Evolutionary conservation across 2,797 vertebrate species (phyloP), one percentile per base, ranked within the genome.

Genomic region (Rhyacichthys aspro): DNA sequence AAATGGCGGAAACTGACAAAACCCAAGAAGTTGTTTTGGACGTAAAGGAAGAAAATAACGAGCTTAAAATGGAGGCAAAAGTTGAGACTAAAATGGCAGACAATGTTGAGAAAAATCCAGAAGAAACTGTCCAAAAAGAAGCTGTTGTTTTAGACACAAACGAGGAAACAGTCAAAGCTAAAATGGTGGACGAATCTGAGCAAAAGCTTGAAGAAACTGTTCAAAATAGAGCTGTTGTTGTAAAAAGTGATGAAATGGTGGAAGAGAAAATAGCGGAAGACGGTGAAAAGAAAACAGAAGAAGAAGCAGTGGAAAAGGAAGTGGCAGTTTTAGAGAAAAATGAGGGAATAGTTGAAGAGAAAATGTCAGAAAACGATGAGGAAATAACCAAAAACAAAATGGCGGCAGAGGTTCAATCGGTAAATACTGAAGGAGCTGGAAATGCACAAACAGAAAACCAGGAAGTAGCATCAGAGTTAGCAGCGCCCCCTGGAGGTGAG

Each of bases 401-500:
- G 48, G n/a, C 66, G 1, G 32, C 14, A 8, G 14, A 7, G 3
- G 11, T 15, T n/a, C 72, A 63, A 49, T 28, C 33, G 72, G n/a
- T n/a, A n/a, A n/a, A n/a, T n/a, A n/a, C n/a, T n/a, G n/a, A n/a
- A n/a, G n/a, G n/a, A n/a, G n/a, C n/a, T n/a, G n/a, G n/a, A n/a
- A n/a, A n/a, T n/a, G n/a, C n/a, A n/a, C n/a, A n/a, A n/a, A n/a
- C n/a, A n/a, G n/a, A n/a, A n/a, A n/a, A n/a, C n/a, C n/a, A 72
- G 19, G 45, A 34, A 9, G 18, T 11, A 9, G 75, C 11, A n/a
- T 5, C 43, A 32, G 8, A 64, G 48, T 1, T 2, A 4, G 58
- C 34, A 47, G 64, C 70, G 0, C 82, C 80, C 42, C 53, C 84
- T 79, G 7, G 61, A 84, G 85, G 70, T 7, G 48, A 61, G n/a